These are phyloP conservation scores for Enhydra lutris DNA, from an alignment of 2,113 vertebrate species.

Conservation along the genomic window DNA sequence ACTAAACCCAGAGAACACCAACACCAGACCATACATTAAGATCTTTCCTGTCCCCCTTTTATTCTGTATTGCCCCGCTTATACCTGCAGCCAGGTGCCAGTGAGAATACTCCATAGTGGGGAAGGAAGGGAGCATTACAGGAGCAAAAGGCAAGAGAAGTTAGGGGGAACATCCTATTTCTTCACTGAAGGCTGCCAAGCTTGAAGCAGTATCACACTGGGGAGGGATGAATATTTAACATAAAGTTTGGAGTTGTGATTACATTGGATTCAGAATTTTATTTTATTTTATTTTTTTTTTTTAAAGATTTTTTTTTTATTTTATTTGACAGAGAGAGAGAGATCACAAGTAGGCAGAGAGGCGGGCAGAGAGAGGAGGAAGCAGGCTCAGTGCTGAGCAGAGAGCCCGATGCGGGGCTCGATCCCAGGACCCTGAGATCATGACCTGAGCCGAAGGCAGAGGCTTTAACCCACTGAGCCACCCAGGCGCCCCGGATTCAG, in stretches of 20 bases:
- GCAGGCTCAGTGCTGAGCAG: no score
- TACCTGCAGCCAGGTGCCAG: background rate
- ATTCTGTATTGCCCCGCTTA: background rate
- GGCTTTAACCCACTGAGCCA: no score
- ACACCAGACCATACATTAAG: background rate
- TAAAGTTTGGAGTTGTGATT: background rate
- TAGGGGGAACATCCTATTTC: background rate
- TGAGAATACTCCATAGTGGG: fast-evolving
- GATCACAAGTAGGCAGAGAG: no score
- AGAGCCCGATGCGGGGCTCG: no score
- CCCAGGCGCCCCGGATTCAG: no score
- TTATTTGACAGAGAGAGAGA: no score
- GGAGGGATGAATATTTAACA: background rate
- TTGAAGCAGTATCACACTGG: background rate
- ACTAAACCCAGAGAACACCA: background rate
- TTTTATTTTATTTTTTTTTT: no score
- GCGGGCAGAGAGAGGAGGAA: no score
- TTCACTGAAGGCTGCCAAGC: background rate
- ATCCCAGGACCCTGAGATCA: no score
- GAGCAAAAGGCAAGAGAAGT: background rate
- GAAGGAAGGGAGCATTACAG: fast-evolving
- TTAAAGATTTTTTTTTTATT: no score
- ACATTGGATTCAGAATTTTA: background rate
- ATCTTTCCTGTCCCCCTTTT: background rate
- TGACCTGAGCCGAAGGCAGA: no score